Base-by-base conservation (phyloP, 2,888 invertebrate species). In the Metellina segmentata region DNA sequence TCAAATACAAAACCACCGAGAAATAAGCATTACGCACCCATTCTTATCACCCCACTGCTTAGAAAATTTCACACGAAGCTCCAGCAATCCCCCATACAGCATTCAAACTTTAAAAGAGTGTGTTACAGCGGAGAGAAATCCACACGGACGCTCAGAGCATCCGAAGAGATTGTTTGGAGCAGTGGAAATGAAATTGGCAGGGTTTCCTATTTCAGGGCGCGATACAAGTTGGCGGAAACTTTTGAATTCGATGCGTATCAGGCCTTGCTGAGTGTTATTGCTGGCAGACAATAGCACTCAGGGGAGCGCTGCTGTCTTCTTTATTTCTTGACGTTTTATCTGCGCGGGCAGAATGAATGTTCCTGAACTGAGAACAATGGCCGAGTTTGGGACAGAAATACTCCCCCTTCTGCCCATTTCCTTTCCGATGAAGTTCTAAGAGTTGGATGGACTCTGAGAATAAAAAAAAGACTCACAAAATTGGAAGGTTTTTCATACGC, bases 301-400 rank as follows among this genome's bases (percentile, higher is more conserved):
- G 53, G 86, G 86, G 85, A 82, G 70, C 49, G 19, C 13, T 48
- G 8, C 51, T 7, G 86, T 16, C 20, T 86, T 86, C 70, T 78
- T 78, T 86, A 86, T 78, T 86, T 78, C 70, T 20, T 86, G 86
- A 78, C 86, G 69, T 78, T 78, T 78, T 78, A 86, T 77, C 78
- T 34, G 49, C 19, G 6, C 49, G 69, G 78, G 53, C 86, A 49
- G 61, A 78, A 78, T 61, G 78, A 86, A 86, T 86, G 86, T 61
- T 78, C 19, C 16, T 11, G 13, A 34, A 71, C 70, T 19, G 78
- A 78, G 78, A 86, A 61, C 83, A 74, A 85, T 74, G 19, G 71
- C 11, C n/a, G 7, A 34, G 75, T 74, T 75, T 51, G 72, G 74
- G 19, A 61, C 34, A 34, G 61, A 61, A 53, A 61, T 79, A 79